Evolutionary conservation across 1,140 invertebrate species (phyloP), one percentile per base, ranked within the genome.

Genomic region (Heterodera schachtii): DNA sequence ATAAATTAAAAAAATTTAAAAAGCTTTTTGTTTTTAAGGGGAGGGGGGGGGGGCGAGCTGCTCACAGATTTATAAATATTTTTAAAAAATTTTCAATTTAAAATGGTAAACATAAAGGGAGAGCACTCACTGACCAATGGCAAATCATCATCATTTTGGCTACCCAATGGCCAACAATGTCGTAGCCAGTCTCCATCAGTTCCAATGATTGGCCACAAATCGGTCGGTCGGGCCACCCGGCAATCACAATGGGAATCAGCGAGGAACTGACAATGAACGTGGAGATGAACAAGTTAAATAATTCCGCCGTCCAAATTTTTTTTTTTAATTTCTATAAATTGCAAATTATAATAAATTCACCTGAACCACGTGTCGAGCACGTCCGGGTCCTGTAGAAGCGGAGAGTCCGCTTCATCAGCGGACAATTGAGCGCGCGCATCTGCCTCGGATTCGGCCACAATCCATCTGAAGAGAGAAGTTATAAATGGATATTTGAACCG

Each of bases 111-210:
- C 6, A 16, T 47, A 80, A 21, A 41, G 80, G 3, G 41, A 19
- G 4, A 84, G 11, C 57, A 73, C 64, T 46, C 1, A 31, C 31
- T 31, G 31, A 98, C 91, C 95, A 93, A 70, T 94, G 95, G 0
- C 96, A 95, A 83, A 98, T 93, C 92, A 98, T 97, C 0, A 98
- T 95, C 97, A 99, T 99, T 86, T 96, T 92, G 46, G 79, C 88
- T 70, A 99, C 97, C 98, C 98, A 99, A 91, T 99, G 99, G 92
- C 98, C 98, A 21, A 99, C 91, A 87, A 99, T 99, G 90, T 99
- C 97, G 90, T 98, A 95, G 3, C 98, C 97, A 7, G 98, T 99
- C 92, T 99, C 97, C 85, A 99, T 91, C 19, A 99, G 91, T 3
- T 94, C 93, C 2, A 95, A 94, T 3, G 69, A 13, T 57, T 71